phyloP scores from a whole-genome alignment of 1,140 invertebrate genomes.

The Asbolus verrucosus region DNA sequence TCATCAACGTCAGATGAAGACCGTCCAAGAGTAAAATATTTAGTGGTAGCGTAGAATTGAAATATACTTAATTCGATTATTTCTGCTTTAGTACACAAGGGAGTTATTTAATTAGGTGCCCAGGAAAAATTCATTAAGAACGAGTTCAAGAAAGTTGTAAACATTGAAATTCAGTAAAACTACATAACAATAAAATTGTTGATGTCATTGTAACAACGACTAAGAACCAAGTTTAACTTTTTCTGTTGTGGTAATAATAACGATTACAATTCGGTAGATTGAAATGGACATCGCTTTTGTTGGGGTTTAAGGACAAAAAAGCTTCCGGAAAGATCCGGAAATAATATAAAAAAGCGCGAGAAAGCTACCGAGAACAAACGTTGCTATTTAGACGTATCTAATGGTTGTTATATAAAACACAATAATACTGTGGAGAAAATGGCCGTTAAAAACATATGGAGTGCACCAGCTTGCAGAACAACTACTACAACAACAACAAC shows the following conservation, averaged over 20 bases:
- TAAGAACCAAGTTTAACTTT: neutral
- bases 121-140: no score
- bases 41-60: no score
- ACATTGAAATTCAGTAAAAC: neutral
- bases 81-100: neutral
- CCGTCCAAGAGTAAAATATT: neutral
- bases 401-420: conserved; percentile 30
- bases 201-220: neutral
- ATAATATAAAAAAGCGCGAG: neutral
- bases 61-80: neutral
- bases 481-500: neutral
- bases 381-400: conserved; percentile 22
- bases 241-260: neutral
- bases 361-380: neutral
- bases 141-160: no score
- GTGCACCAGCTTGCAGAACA: conserved; percentile 13
- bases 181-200: neutral
- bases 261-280: neutral
- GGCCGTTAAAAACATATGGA: conserved; percentile 26
- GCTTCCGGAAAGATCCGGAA: neutral
- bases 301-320: neutral
- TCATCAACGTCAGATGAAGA: neutral
- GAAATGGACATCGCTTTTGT: conserved; percentile 17
- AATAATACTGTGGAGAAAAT: conserved; percentile 20
- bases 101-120: no score